Evolutionary conservation across 2,888 invertebrate genomes (phyloP).

Genomic region (Drosophila tanythrix): DNA sequence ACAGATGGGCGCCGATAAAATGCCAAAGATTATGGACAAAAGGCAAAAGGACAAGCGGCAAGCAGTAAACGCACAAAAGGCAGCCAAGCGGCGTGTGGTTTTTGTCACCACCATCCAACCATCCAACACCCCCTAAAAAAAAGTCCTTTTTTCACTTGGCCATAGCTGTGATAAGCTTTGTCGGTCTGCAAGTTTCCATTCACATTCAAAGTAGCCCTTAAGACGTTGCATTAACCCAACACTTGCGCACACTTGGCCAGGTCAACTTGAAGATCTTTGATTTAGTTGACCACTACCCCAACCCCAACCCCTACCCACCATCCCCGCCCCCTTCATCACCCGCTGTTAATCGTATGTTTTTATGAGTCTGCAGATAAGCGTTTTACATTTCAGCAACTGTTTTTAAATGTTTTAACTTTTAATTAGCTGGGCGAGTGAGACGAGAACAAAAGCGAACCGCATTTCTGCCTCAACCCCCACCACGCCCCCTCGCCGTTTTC

Average conservation of each 20-base stretch:
- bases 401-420: conserved; percentile 56
- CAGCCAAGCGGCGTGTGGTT: conserved; percentile 58
- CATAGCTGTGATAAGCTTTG: conserved; percentile 41
- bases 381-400: conserved; percentile 34
- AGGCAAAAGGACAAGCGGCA: conserved; percentile 27
- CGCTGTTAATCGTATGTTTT: conserved; percentile 34
- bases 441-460: not conserved
- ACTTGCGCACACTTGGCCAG: conserved; percentile 33
- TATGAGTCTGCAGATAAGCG: conserved; percentile 66
- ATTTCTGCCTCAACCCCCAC: not conserved
- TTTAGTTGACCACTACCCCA: conserved; percentile 25
- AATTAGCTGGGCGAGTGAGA: conserved; percentile 41
- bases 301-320: not conserved
- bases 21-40: conserved; percentile 81
- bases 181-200: conserved; percentile 38
- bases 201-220: conserved; percentile 52
- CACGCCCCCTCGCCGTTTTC: not conserved
- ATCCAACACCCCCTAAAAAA: not conserved
- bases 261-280: conserved; percentile 31
- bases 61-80: conserved; percentile 34
- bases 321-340: not conserved
- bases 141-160: conserved; percentile 26
- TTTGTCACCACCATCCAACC: conserved; percentile 35
- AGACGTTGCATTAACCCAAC: conserved; percentile 48
- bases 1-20: conserved; percentile 82